phyloP scores from a whole-genome alignment of 1,140 invertebrate genomes.

The Solen grandis region DNA sequence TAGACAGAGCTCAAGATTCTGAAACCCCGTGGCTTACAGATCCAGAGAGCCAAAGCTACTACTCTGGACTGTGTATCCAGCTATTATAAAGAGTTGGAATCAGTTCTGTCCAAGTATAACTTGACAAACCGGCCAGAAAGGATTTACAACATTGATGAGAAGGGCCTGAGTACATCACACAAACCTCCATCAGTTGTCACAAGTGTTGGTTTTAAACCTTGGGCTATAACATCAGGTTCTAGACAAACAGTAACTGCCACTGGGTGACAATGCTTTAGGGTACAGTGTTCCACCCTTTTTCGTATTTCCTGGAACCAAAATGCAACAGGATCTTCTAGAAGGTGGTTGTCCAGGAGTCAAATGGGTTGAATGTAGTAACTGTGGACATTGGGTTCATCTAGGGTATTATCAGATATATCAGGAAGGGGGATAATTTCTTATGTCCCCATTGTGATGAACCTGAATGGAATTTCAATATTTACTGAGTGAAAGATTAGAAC shows the following conservation, averaged over 20 bases:
- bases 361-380: too few species aligned
- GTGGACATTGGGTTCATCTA: conserved; percentile 17
- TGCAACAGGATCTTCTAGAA: conserved; percentile 66
- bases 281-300: conserved; percentile 69
- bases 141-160: conserved; percentile 79
- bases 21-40: too few species aligned
- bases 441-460: too few species aligned
- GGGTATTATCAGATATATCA: background rate
- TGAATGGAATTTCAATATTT: too few species aligned
- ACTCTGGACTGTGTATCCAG: background rate
- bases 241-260: conserved; percentile 80
- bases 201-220: conserved; percentile 78
- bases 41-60: too few species aligned
- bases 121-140: conserved; percentile 68
- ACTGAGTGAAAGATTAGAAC: too few species aligned
- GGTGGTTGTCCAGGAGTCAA: conserved; percentile 17
- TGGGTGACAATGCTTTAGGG: conserved; percentile 77
- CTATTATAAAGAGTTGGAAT: conserved; percentile 28
- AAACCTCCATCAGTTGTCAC: too few species aligned
- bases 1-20: too few species aligned
- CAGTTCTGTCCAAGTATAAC: conserved; percentile 42
- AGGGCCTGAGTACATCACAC: too few species aligned
- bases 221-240: too few species aligned
- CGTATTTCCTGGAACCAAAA: conserved; percentile 73
- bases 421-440: conserved; percentile 15